phyloP scores from a whole-genome alignment of 2,888 invertebrate species.

The Danaus chrysippus region DNA sequence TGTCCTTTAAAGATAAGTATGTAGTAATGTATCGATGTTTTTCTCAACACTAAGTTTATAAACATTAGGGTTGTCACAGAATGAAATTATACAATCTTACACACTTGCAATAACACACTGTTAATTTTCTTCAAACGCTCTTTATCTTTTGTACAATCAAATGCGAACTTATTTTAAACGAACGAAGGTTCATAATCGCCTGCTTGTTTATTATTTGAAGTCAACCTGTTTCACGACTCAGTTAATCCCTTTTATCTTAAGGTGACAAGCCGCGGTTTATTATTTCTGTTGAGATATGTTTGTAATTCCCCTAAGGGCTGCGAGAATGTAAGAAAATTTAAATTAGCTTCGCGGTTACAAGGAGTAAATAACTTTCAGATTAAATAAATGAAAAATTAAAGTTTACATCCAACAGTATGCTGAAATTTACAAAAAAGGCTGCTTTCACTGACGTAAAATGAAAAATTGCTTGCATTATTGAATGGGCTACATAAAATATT shows the following conservation, averaged over 20 bases:
- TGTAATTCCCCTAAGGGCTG: constrained; percentile 45
- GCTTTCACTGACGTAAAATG: no score
- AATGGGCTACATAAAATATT: no score
- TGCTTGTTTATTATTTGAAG: constrained; percentile 29
- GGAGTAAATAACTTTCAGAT: neutral
- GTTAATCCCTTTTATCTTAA: constrained; percentile 73
- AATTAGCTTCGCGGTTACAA: constrained; percentile 2
- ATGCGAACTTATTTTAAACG: constrained; percentile 27
- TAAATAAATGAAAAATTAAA: neutral
- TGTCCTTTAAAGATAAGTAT: no score
- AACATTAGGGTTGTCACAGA: constrained; percentile 66
- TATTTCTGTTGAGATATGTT: constrained; percentile 66
- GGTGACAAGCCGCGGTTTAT: constrained; percentile 70
- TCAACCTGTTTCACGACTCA: constrained; percentile 66
- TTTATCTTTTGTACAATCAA: constrained; percentile 31
- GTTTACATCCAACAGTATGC: neutral
- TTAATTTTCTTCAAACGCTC: constrained; percentile 53
- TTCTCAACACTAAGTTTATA: constrained; percentile 45
- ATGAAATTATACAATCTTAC: constrained; percentile 72
- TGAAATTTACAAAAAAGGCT: no score
- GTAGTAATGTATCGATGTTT: constrained; percentile 33
- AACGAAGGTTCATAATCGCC: constrained; percentile 27
- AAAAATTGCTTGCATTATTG: no score
- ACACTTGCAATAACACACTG: constrained; percentile 69
- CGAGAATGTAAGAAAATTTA: constrained; percentile 17